These are phyloP conservation scores for Platorchestia sp. DNA, from an alignment of 1,140 invertebrate species.

Conservation along the genomic window DNA sequence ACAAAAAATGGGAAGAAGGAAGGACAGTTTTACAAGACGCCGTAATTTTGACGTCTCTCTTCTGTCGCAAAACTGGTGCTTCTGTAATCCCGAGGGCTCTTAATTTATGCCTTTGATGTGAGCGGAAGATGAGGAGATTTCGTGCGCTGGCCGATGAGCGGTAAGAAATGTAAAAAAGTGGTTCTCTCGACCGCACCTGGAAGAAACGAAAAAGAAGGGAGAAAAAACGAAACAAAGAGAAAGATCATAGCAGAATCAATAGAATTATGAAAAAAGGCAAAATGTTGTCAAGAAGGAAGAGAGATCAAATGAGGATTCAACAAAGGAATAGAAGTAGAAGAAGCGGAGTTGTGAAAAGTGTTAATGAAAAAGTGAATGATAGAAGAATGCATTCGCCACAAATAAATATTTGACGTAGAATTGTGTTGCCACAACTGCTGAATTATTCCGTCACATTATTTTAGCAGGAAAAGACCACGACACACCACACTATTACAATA, in stretches of 20 bases:
- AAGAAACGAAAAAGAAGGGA: background rate
- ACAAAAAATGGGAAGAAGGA: background rate
- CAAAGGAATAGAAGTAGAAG: background rate
- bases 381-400: background rate
- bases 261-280: no score
- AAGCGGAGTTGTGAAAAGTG: background rate
- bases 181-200: background rate
- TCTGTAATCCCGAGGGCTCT: slow-evolving; percentile 9
- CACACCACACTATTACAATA: no score
- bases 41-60: slow-evolving; percentile 35
- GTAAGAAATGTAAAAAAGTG: background rate
- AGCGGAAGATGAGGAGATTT: background rate
- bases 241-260: no score
- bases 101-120: slow-evolving; percentile 41
- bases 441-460: no score
- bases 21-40: background rate
- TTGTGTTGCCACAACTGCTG: no score
- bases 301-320: background rate
- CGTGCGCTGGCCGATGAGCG: background rate
- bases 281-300: background rate
- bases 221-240: no score
- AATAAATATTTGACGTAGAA: no score
- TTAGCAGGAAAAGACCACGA: no score
- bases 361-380: no score
- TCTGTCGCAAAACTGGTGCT: slow-evolving; percentile 13